Conservation (phyloP, 2,888 invertebrate genomes). For the Sinotaia quadrata region DNA sequence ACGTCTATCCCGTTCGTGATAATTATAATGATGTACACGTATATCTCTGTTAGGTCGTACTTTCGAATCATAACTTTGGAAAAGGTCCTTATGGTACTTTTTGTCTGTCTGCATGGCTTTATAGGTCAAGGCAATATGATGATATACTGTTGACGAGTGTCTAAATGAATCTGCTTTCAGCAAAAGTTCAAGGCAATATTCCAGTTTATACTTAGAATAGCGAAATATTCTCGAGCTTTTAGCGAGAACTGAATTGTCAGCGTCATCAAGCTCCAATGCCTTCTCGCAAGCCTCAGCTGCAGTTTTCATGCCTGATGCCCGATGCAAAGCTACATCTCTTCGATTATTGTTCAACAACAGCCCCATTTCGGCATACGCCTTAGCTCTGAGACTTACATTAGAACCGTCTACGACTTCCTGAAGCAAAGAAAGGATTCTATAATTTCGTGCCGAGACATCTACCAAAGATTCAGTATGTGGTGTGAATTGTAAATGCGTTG, state of each 20-base stretch:
- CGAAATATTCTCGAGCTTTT: slow-evolving; percentile 1
- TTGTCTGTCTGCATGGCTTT: background rate
- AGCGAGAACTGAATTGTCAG: slow-evolving; percentile 12
- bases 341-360: background rate
- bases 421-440: background rate
- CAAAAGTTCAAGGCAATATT: background rate
- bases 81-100: background rate
- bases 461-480: background rate
- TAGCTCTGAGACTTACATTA: background rate
- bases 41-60: too few relatives aligned
- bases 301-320: background rate
- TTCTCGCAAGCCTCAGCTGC: background rate
- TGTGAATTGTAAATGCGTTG: background rate
- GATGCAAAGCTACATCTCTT: background rate
- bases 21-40: too few relatives aligned
- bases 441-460: background rate
- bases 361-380: slow-evolving; percentile 11
- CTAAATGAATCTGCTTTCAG: background rate
- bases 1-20: too few relatives aligned
- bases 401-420: background rate
- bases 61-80: background rate
- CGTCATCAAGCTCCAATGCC: background rate
- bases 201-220: too few relatives aligned
- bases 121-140: slow-evolving; percentile 8
- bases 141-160: background rate